Evolutionary conservation across 2,797 vertebrate species (phyloP), one percentile per base, ranked within the genome.

Genomic region (Psittacula echo): DNA sequence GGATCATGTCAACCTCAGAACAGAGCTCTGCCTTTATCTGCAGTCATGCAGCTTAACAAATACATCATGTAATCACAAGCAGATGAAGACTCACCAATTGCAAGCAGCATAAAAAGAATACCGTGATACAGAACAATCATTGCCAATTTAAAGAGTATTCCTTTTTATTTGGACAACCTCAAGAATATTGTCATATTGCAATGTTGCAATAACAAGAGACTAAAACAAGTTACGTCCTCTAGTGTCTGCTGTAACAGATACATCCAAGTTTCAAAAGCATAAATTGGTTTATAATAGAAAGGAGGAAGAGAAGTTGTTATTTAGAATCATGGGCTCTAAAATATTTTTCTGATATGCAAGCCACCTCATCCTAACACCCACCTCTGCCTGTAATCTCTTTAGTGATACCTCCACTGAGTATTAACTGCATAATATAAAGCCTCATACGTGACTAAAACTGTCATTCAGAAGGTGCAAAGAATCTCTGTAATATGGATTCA

Each of bases 121-220:
- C 77, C 77, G 88, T 84, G 85, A 89, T 91, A 76, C 75, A 71
- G 78, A 93, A 95, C 73, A 87, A 90, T 93, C 83, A 83, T 85
- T 87, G 93, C 85, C 89, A 92, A 90, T 95, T 96, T n/a, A 86
- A 94, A 91, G 93, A 94, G 80, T 89, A 95, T 71, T 92, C 82
- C 85, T 95, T 89, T 95, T 95, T 74, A 27, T 85, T 95, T 29
- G 13, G 50, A 79, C 70, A 80, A 89, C 70, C 83, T 92, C 64
- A 94, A 89, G 75, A 82, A 87, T 83, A 93, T 95, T 91, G 87
- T 89, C 92, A 89, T 77, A 70, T 78, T 96, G 73, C 8, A 41
- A 89, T 82, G 75, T 81, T 96, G 73, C 8, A 41, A 77, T 72
- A 87, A 91, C 64, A 95, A 94, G 11, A 50, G 66, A 80, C 77